phyloP scores from a whole-genome alignment of 2,113 vertebrate genomes.

The Paratilapia polleni region DNA sequence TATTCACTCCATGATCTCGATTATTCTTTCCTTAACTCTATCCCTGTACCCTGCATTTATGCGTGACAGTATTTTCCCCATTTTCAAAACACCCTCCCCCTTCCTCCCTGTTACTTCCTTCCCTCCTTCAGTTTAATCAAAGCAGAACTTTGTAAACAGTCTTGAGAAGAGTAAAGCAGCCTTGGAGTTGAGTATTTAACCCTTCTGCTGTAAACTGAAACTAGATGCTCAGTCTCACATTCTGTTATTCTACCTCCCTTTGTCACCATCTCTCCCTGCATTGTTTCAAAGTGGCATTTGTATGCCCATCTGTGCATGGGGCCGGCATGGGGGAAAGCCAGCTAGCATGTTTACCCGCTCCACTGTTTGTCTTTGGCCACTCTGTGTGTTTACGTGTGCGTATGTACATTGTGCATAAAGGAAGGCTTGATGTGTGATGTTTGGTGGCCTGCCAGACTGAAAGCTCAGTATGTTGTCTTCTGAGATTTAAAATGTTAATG shows the following conservation, averaged over 20 bases:
- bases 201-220: conserved; percentile 18
- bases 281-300: conserved; percentile 47
- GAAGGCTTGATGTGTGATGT: conserved; percentile 34
- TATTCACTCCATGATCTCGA: neutral
- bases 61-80: neutral
- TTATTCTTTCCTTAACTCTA: conserved; percentile 2
- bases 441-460: conserved; percentile 39
- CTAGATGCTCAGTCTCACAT: neutral
- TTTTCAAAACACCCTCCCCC: conserved; percentile 17
- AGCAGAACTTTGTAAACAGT: conserved; percentile 14
- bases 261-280: neutral
- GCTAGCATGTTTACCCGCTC: conserved; percentile 56
- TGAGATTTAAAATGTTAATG: conserved; percentile 56
- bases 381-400: conserved; percentile 7
- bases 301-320: conserved; percentile 48
- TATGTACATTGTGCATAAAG: conserved; percentile 23
- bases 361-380: conserved; percentile 53
- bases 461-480: conserved; percentile 50
- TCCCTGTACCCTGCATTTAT: neutral
- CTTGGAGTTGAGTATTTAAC: conserved; percentile 8
- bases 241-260: neutral
- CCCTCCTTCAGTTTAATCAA: conserved; percentile 18
- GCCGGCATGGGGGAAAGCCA: conserved; percentile 12
- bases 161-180: neutral
- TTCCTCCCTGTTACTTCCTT: conserved; percentile 20